Evolutionary conservation across 1,140 invertebrate species (phyloP).

Genomic region (Drosophila orena): DNA sequence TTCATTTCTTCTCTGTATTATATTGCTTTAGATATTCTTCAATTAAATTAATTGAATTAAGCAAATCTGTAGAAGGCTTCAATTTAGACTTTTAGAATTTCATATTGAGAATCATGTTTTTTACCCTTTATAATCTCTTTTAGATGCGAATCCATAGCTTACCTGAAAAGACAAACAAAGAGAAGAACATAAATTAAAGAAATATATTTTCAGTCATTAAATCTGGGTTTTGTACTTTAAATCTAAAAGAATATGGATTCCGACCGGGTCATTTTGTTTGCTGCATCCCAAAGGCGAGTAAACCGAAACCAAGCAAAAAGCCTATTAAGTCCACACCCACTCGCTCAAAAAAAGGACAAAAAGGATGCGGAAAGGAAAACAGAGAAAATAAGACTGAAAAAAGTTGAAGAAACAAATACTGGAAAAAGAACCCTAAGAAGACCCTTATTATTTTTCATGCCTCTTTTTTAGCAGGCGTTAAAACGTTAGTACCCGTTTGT

Average conservation of each 20-base stretch:
- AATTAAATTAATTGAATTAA: too few species aligned
- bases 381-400: constrained; percentile 26
- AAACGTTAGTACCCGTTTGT: constrained; percentile 57
- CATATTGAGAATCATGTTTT: background rate
- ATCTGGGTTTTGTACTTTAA: constrained; percentile 46
- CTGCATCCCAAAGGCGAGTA: constrained; percentile 35
- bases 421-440: constrained; percentile 10
- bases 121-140: background rate
- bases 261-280: constrained; percentile 7
- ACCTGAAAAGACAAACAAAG: constrained; percentile 58
- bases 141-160: constrained; percentile 15
- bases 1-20: background rate
- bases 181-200: constrained; percentile 37
- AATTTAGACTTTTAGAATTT: too few species aligned
- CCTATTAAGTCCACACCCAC: constrained; percentile 62
- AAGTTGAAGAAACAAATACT: constrained; percentile 25
- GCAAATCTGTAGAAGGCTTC: too few species aligned
- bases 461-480: constrained; percentile 48
- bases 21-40: too few species aligned
- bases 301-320: constrained; percentile 57
- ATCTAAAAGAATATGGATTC: constrained; percentile 28
- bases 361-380: constrained; percentile 21
- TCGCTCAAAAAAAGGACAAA: constrained; percentile 13
- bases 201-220: constrained; percentile 37
- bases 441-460: constrained; percentile 43